Percentiles rank a stretch among this genome's conserved stretches.
phyloP scores from a whole-genome alignment of 2,888 invertebrate species.

The Synanthedon andrenaeformis region DNA sequence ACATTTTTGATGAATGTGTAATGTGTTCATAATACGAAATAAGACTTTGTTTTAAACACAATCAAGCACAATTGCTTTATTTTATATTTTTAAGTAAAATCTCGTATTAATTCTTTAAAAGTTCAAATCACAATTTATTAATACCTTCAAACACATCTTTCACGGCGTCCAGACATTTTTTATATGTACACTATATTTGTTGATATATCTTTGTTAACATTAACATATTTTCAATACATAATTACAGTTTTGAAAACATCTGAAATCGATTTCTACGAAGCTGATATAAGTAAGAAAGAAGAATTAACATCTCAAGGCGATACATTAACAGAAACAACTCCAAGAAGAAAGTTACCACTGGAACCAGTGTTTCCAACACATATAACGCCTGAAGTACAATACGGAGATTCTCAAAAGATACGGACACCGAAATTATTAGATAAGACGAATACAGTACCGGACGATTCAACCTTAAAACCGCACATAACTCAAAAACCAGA shows the following conservation, averaged over 20 bases:
- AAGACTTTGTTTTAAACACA: too few relatives aligned
- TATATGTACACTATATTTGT: neutral
- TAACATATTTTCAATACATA: neutral
- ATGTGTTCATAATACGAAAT: too few relatives aligned
- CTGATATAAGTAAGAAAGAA: slow-evolving; percentile 29
- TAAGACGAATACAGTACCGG: slow-evolving; percentile 18
- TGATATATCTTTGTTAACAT: neutral
- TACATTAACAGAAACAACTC: slow-evolving; percentile 20
- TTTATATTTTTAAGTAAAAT: too few relatives aligned
- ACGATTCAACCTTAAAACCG: slow-evolving; percentile 51
- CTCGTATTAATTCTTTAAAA: too few relatives aligned
- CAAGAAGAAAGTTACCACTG: slow-evolving; percentile 32
- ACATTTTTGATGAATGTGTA: too few relatives aligned
- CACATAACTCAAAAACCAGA: slow-evolving; percentile 61
- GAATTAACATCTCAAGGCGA: slow-evolving; percentile 26
- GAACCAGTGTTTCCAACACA: slow-evolving; percentile 55
- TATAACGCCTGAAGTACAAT: slow-evolving; percentile 62
- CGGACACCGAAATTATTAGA: slow-evolving; percentile 41
- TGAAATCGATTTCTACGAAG: slow-evolving; percentile 61
- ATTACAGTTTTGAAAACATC: slow-evolving; percentile 55
- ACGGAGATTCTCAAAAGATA: slow-evolving; percentile 48
- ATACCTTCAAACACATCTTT: too few relatives aligned
- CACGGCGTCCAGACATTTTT: neutral
- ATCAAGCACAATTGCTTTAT: too few relatives aligned
- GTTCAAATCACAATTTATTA: too few relatives aligned